Conservation (phyloP, 2,888 invertebrate species). For the Sinhomidia bicolor region DNA sequence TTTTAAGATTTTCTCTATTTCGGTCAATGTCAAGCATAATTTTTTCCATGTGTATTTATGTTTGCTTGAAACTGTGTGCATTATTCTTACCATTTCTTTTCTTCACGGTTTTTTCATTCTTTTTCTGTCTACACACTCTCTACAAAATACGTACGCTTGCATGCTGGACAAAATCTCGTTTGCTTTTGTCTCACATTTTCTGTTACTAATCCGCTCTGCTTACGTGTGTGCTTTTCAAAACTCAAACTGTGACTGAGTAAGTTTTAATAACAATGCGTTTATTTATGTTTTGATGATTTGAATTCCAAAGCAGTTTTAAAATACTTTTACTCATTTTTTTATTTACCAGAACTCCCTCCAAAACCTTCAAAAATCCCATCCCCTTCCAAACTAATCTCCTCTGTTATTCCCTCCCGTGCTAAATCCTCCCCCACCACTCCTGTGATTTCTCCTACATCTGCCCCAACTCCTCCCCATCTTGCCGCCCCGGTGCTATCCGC, state of each 20-base stretch:
- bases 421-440: conserved; percentile 60
- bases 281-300: background rate
- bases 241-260: conserved; percentile 39
- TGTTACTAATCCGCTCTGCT: conserved; percentile 1
- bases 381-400: conserved; percentile 78
- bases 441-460: conserved; percentile 66
- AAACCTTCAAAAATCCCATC: conserved; percentile 80
- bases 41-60: conserved; percentile 1
- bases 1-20: background rate
- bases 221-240: conserved; percentile 10
- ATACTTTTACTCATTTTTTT: too few relatives aligned
- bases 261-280: background rate
- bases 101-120: background rate
- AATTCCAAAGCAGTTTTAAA: background rate
- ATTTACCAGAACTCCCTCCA: conserved; percentile 79
- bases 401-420: conserved; percentile 63
- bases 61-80: too few relatives aligned
- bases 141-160: background rate
- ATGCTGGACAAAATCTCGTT: conserved; percentile 25
- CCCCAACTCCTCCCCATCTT: conserved; percentile 33
- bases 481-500: conserved; percentile 11
- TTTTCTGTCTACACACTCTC: too few relatives aligned
- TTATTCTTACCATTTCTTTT: background rate
- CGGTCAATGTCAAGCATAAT: background rate
- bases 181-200: background rate